phyloP scores from a whole-genome alignment of 2,888 invertebrate species.

The Catocala nupta region DNA sequence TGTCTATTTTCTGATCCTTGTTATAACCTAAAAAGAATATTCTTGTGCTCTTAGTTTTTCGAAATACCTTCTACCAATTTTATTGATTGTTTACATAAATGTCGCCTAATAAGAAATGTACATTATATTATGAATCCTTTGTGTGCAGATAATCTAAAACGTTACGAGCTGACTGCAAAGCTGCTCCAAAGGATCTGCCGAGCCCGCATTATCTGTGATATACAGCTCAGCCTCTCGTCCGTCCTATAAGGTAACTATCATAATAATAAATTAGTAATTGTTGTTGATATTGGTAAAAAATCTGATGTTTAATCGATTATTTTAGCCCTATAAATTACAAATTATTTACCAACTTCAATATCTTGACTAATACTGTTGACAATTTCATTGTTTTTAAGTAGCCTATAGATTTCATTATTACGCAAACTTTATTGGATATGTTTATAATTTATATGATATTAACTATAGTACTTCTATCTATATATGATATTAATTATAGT shows the following conservation, averaged over 20 bases:
- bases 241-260: conserved; percentile 82
- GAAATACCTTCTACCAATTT: conserved; percentile 19
- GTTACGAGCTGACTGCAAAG: conserved; percentile 84
- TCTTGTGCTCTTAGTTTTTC: conserved; percentile 11
- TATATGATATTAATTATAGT: too few relatives aligned
- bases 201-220: conserved; percentile 88
- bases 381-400: too few relatives aligned
- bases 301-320: not conserved
- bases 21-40: conserved; percentile 77
- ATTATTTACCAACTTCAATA: too few relatives aligned
- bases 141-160: conserved; percentile 76
- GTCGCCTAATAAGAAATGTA: conserved; percentile 30
- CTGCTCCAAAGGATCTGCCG: conserved; percentile 85
- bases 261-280: not conserved
- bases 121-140: conserved; percentile 41
- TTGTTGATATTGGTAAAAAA: conserved; percentile 8
- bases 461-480: conserved; percentile 2
- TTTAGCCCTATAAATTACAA: not conserved
- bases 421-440: conserved; percentile 16
- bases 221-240: conserved; percentile 88
- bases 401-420: not conserved
- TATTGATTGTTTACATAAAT: conserved; percentile 29
- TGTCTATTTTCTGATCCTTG: conserved; percentile 54
- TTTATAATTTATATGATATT: conserved; percentile 6
- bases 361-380: too few relatives aligned